phyloP scores from a whole-genome alignment of 64 coral and sea anemone genomes.

The Stichodactyla mertensii region DNA sequence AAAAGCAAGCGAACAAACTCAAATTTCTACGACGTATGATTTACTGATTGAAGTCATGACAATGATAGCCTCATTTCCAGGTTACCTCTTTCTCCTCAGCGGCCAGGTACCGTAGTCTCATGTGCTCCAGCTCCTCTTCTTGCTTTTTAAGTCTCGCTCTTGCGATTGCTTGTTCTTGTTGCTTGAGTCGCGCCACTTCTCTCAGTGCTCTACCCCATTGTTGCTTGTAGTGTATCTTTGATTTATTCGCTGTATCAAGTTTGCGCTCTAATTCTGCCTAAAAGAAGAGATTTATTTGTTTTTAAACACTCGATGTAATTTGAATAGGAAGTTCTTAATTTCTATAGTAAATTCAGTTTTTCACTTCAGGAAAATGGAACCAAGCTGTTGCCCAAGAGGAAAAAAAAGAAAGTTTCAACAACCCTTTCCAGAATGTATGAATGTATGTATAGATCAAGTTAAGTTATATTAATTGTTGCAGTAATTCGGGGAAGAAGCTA shows the following conservation, averaged over 20 bases:
- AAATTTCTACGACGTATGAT: not conserved
- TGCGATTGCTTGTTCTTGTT: conserved; percentile 82
- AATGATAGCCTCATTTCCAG: not conserved
- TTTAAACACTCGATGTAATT: too few species aligned
- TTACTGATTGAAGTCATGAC: too few species aligned
- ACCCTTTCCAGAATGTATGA: too few species aligned
- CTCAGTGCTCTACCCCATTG: conserved; percentile 89
- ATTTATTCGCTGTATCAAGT: conserved; percentile 83
- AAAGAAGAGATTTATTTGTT: not conserved
- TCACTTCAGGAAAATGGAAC: too few species aligned
- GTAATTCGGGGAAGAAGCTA: too few species aligned
- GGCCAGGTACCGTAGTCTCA: conserved; percentile 88
- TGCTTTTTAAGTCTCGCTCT: conserved; percentile 89
- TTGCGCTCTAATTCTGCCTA: conserved; percentile 88
- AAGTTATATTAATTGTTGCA: too few species aligned
- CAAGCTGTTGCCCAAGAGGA: too few species aligned
- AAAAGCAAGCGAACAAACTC: not conserved
- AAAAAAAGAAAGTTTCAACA: too few species aligned
- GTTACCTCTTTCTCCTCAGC: conserved; percentile 92
- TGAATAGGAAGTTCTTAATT: too few species aligned
- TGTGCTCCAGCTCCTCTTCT: conserved; percentile 85
- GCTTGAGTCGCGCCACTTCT: conserved; percentile 88
- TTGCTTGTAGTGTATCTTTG: conserved; percentile 98
- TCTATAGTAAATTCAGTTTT: too few species aligned
- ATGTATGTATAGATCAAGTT: too few species aligned